Conservation (phyloP, 2,888 invertebrate genomes). For the Geotrupes spiniger region DNA sequence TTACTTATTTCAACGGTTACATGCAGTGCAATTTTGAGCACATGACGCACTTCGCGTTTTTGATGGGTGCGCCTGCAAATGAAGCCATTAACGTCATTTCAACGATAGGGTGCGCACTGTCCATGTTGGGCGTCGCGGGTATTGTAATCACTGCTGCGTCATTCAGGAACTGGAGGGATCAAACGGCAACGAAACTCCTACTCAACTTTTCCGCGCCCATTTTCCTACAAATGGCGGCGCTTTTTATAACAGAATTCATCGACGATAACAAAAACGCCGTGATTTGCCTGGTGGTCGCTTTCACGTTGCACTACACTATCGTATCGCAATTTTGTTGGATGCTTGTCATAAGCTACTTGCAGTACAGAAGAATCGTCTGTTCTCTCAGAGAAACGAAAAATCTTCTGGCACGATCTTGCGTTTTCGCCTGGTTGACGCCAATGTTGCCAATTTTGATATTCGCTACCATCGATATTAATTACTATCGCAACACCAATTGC, state of each 20-base stretch:
- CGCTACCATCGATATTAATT: constrained; percentile 50
- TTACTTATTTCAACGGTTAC: no score
- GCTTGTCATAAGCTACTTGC: no score
- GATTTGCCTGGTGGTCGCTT: constrained; percentile 56
- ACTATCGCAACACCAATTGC: constrained; percentile 51
- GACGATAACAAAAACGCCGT: constrained; percentile 39
- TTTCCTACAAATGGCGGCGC: constrained; percentile 47
- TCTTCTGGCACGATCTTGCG: constrained; percentile 57
- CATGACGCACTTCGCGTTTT: constrained; percentile 56
- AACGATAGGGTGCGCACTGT: constrained; percentile 52
- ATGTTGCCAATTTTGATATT: constrained; percentile 52
- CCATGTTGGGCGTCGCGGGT: constrained; percentile 50
- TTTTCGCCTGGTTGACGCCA: constrained; percentile 61
- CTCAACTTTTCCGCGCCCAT: constrained; percentile 54
- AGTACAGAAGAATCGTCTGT: no score
- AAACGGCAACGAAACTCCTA: constrained; percentile 58
- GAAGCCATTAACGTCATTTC: constrained; percentile 50
- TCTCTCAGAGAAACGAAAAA: constrained; percentile 56
- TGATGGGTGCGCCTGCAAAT: constrained; percentile 48
- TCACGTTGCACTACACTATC: constrained; percentile 60
- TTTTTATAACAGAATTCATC: background rate
- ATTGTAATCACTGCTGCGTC: constrained; percentile 53
- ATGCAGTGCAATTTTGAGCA: constrained; percentile 54
- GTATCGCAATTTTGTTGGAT: constrained; percentile 65
- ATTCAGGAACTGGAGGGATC: constrained; percentile 58